Conservation (phyloP, 2,888 invertebrate genomes). For the Polymixis lichenea region DNA sequence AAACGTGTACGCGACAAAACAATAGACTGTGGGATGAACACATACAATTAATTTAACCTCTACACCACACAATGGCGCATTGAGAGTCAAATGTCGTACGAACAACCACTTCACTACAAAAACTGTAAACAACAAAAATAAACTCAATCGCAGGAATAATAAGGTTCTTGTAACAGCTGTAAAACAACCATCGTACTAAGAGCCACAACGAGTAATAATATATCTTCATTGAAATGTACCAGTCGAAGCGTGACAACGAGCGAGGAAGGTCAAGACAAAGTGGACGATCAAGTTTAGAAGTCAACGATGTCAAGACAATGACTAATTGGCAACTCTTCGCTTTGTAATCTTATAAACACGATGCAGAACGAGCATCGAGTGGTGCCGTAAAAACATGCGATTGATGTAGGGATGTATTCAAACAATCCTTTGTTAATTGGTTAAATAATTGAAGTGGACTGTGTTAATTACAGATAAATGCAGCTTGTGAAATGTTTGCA, state of each 20-base stretch:
- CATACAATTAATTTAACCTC: constrained; percentile 70
- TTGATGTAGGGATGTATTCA: constrained; percentile 45
- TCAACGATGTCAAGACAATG: constrained; percentile 73
- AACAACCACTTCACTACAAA: constrained; percentile 45
- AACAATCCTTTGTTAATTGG: constrained; percentile 34
- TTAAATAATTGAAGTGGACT: constrained; percentile 31
- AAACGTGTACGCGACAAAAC: constrained; percentile 74
- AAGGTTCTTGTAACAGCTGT: constrained; percentile 63
- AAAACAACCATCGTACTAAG: constrained; percentile 63
- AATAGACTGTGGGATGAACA: constrained; percentile 82
- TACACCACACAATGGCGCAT: constrained; percentile 73
- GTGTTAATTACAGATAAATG: constrained; percentile 44
- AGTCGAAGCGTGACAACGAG: constrained; percentile 64
- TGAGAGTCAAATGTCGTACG: constrained; percentile 68
- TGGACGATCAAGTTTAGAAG: constrained; percentile 70
- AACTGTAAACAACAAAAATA: constrained; percentile 66
- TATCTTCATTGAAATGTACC: constrained; percentile 61
- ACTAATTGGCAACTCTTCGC: constrained; percentile 72
- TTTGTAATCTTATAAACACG: constrained; percentile 65
- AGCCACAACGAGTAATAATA: constrained; percentile 66
- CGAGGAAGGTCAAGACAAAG: constrained; percentile 67
- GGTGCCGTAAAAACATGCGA: constrained; percentile 59
- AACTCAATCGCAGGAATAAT: constrained; percentile 63
- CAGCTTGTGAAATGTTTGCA: constrained; percentile 56
- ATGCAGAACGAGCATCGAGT: constrained; percentile 56